These are phyloP conservation scores for Manis javanica DNA, from an alignment of 2,797 vertebrate species.

Conservation along the genomic window DNA sequence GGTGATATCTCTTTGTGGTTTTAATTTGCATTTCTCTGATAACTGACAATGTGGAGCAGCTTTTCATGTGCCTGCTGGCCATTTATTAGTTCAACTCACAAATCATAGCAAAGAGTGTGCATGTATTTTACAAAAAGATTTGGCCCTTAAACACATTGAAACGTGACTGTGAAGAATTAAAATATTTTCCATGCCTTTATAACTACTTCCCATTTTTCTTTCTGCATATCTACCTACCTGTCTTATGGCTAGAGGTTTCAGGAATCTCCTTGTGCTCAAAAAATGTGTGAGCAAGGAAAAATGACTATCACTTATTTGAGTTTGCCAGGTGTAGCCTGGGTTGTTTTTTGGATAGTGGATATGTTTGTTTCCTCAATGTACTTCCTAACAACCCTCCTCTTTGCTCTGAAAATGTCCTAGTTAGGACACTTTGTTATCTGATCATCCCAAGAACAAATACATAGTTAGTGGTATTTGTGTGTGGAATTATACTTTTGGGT, in stretches of 20 bases:
- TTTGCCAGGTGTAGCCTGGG: neutral
- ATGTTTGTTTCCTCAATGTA: neutral
- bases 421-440: neutral
- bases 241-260: neutral
- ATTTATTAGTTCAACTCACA: constrained; percentile 10
- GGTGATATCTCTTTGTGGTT: no score
- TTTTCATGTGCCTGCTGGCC: no score
- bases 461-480: neutral
- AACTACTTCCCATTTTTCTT: neutral
- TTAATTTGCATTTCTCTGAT: no score
- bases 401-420: neutral
- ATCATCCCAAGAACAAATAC: neutral
- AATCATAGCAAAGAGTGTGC: neutral
- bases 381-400: neutral
- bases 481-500: neutral
- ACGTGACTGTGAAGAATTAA: neutral
- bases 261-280: neutral
- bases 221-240: neutral
- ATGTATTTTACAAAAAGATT: constrained; percentile 14
- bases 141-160: neutral
- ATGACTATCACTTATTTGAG: neutral
- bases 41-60: no score
- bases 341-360: neutral
- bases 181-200: neutral
- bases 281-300: neutral